Percentiles rank a stretch among this genome's conserved stretches.
Evolutionary conservation across 2,888 invertebrate species (phyloP).

Genomic region (Hypercompe scribonia): DNA sequence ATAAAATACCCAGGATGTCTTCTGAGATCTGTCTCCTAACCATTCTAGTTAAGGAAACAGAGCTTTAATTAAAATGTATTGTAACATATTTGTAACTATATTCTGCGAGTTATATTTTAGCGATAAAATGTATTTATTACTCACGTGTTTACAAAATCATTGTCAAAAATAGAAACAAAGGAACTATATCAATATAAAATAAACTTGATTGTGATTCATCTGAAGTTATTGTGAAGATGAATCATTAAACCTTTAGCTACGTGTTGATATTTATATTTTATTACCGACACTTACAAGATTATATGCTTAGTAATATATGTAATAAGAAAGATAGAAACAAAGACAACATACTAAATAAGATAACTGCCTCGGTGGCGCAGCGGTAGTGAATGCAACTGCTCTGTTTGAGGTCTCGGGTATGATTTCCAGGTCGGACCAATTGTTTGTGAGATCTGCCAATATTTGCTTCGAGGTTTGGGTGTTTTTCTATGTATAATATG

Average conservation of each 20-base stretch:
- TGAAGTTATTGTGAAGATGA: neutral
- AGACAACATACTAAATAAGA: neutral
- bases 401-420: too few relatives aligned
- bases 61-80: too few relatives aligned
- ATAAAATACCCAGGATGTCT: neutral
- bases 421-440: too few relatives aligned
- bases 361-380: too few relatives aligned
- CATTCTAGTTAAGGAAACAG: too few relatives aligned
- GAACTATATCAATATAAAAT: constrained; percentile 4
- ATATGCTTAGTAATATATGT: neutral
- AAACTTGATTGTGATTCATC: neutral
- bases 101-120: neutral
- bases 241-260: neutral
- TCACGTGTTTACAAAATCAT: neutral
- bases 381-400: too few relatives aligned
- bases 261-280: neutral
- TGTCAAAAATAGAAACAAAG: constrained; percentile 1
- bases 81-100: too few relatives aligned
- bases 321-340: neutral
- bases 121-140: neutral
- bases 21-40: too few relatives aligned
- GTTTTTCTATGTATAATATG: too few relatives aligned
- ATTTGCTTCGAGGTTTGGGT: too few relatives aligned
- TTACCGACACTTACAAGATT: neutral
- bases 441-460: too few relatives aligned